phyloP scores from a whole-genome alignment of 2,797 vertebrate species.

The Brachyrhaphis roseni region DNA sequence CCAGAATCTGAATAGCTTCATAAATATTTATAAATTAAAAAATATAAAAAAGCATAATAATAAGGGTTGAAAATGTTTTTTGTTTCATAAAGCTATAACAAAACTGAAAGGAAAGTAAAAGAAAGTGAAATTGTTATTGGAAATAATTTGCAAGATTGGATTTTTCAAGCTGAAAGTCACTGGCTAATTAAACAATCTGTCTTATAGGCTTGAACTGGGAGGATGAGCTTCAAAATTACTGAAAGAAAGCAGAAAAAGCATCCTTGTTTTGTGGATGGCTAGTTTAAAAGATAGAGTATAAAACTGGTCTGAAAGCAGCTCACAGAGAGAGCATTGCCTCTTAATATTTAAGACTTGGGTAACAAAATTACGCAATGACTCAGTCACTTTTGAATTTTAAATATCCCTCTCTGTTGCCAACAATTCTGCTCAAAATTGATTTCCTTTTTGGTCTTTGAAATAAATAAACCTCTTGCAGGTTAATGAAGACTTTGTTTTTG shows the following conservation, averaged over 20 bases:
- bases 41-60: neutral
- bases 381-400: neutral
- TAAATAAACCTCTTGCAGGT: neutral
- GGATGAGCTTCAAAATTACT: neutral
- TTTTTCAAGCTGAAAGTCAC: neutral
- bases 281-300: neutral
- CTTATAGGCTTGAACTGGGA: neutral
- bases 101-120: neutral
- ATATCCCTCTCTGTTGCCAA: neutral
- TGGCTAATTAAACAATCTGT: neutral
- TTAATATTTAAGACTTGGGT: neutral
- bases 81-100: neutral
- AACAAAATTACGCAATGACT: neutral
- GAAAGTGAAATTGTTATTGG: neutral
- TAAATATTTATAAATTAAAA: neutral
- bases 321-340: neutral
- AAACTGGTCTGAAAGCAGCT: neutral
- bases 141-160: neutral
- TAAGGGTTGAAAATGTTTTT: neutral
- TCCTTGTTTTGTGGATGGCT: neutral
- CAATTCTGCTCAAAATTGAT: neutral
- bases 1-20: neutral
- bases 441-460: neutral
- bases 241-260: neutral
- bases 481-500: slow-evolving; percentile 8